phyloP scores from a whole-genome alignment of 2,888 invertebrate genomes.

The Drosophila peninsularis region DNA sequence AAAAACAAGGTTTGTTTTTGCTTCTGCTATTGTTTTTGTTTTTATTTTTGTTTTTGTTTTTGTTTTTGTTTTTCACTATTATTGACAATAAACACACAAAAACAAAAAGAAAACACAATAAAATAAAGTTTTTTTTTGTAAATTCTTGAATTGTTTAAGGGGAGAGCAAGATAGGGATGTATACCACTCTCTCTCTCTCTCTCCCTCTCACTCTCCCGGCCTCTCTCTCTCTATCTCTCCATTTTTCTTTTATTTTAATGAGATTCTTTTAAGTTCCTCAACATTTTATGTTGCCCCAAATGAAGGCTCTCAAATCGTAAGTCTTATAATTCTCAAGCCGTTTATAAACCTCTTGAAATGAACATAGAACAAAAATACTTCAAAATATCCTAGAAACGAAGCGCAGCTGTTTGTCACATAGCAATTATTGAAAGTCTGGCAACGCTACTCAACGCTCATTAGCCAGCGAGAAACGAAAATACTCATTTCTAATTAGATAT shows the following conservation, averaged over 20 bases:
- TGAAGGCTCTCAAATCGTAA: background rate
- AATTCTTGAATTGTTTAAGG: background rate
- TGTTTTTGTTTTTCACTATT: background rate
- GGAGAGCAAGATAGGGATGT: too few species aligned
- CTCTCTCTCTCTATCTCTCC: background rate
- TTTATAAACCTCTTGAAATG: background rate
- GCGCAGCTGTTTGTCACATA: background rate
- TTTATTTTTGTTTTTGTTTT: background rate
- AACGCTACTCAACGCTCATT: background rate
- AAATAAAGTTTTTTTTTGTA: background rate
- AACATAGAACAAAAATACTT: too few species aligned
- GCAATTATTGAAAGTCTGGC: too few species aligned
- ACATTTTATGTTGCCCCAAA: background rate
- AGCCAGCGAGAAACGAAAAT: background rate
- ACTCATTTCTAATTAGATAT: background rate
- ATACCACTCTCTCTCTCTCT: too few species aligned
- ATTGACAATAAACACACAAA: background rate
- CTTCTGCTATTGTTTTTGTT: background rate
- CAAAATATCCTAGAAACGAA: background rate
- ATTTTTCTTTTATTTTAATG: background rate
- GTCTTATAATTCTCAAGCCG: background rate
- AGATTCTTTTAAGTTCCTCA: background rate
- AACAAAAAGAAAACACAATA: background rate
- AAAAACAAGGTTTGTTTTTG: conserved; percentile 8
- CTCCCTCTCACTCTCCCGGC: background rate